Evolutionary conservation across 2,113 vertebrate species (phyloP).

Genomic region (Dromiciops gliroides): DNA sequence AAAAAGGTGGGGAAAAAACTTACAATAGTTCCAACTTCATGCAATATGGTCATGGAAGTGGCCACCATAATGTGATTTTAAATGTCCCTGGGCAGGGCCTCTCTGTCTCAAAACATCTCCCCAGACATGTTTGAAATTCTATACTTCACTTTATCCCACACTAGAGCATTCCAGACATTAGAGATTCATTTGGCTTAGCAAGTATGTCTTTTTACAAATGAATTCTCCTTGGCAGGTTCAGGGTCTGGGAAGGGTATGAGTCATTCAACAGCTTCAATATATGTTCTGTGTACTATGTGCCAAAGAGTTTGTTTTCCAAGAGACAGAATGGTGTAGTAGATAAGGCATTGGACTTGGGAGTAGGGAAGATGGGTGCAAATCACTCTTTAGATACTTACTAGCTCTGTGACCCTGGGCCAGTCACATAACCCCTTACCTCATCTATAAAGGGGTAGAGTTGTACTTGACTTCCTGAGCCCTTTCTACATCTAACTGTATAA

Average conservation of each 20-base stretch:
- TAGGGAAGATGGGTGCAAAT: neutral
- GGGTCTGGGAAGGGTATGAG: neutral
- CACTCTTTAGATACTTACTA: rapidly evolving
- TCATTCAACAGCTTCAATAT: neutral
- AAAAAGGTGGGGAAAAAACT: neutral
- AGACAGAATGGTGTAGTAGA: neutral
- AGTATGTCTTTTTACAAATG: neutral
- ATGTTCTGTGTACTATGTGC: neutral
- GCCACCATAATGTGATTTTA: neutral
- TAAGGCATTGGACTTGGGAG: neutral
- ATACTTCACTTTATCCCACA: neutral
- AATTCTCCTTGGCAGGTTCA: neutral
- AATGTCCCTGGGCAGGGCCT: neutral
- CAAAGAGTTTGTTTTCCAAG: neutral
- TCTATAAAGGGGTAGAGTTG: neutral
- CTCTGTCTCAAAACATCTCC: neutral
- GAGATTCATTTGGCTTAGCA: neutral
- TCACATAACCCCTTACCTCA: neutral
- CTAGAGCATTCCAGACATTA: neutral
- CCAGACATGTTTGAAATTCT: neutral
- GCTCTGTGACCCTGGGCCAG: neutral
- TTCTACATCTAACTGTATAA: neutral
- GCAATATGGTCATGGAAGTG: neutral
- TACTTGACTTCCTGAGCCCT: neutral
- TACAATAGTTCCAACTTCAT: neutral